These are phyloP conservation scores for Maconellicoccus hirsutus DNA, from an alignment of 1,140 invertebrate genomes.

Conservation along the genomic window DNA sequence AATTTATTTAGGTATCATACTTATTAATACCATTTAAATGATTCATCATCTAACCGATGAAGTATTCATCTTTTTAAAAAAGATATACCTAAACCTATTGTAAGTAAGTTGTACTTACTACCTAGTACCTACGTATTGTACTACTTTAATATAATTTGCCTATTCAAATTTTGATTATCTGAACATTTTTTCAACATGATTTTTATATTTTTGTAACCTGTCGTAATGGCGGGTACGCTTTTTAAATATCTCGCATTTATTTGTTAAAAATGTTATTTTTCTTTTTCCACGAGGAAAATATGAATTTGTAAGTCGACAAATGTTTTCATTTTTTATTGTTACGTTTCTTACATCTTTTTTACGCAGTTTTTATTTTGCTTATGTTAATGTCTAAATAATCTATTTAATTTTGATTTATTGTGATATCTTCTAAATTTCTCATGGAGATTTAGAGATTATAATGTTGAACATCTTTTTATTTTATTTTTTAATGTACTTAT, in stretches of 20 bases:
- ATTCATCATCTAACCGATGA: neutral
- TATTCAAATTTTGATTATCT: neutral
- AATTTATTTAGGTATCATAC: too few relatives aligned
- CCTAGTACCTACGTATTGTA: too few relatives aligned
- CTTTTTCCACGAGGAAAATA: neutral
- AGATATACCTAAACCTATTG: too few relatives aligned
- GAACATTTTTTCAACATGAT: neutral
- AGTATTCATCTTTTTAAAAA: too few relatives aligned
- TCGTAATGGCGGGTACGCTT: neutral
- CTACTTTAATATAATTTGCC: too few relatives aligned
- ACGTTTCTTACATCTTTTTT: neutral
- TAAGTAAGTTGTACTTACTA: too few relatives aligned
- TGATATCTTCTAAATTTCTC: neutral
- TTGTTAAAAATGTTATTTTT: neutral
- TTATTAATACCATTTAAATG: neutral
- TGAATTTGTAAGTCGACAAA: neutral
- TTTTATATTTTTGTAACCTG: neutral
- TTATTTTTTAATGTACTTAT: neutral
- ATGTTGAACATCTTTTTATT: neutral
- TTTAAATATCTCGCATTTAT: neutral
- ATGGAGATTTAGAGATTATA: neutral
- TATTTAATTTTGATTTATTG: neutral
- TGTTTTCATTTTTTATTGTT: slow-evolving; percentile 6
- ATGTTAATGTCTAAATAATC: neutral
- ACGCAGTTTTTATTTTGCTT: neutral